Base-by-base conservation (phyloP, 2,888 invertebrate genomes). In the Xanthia icteritia region DNA sequence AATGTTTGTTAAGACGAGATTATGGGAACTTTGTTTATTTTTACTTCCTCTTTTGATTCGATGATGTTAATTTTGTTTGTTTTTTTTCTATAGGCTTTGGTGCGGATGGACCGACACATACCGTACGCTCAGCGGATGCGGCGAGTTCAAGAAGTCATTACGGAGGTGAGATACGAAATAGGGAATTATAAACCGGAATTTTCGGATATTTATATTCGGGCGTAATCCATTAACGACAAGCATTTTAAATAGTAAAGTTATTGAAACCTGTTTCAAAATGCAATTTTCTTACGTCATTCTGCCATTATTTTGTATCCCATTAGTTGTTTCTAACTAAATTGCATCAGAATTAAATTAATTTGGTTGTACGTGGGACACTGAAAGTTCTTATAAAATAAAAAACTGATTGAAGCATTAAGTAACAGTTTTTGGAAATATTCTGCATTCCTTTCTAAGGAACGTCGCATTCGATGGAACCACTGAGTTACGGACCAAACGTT, bases 91-190 rank as follows among this genome's bases (percentile, higher is more conserved):
- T 58, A 96, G 97, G 99, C 99, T 8, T 95, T 98, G 91, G 98
- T 99, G 27, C 97, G 99, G 65, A 99, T 99, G 98, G 98, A 99
- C 86, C 96, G 97, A 9, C 96, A 97, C 72, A 97, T 99, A 85
- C 97, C 98, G 0, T 98, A 98, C 89, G 95, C 97, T 4, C 97
- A 98, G 92, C 97, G 99, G 83, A 97, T 98, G 96, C 96, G 97
- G 58, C 96, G 99, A 87, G 99, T 99, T 0, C 98, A 98, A 89
- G 98, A 99, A 96, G 99, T 99, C 4, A 98, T 99, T 87, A 97
- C 97, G 85, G 99, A 99, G 97, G 98, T 98, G 92, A 93, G 95
- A 90, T 17, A 17, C 1, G 3, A 56, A 42, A 39, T 5, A 27
- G 45, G 45, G n/a, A 5, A 6, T 13, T 54, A 54, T 23, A 15